phyloP scores from a whole-genome alignment of 2,888 invertebrate species.

The Dryobota labecula region DNA sequence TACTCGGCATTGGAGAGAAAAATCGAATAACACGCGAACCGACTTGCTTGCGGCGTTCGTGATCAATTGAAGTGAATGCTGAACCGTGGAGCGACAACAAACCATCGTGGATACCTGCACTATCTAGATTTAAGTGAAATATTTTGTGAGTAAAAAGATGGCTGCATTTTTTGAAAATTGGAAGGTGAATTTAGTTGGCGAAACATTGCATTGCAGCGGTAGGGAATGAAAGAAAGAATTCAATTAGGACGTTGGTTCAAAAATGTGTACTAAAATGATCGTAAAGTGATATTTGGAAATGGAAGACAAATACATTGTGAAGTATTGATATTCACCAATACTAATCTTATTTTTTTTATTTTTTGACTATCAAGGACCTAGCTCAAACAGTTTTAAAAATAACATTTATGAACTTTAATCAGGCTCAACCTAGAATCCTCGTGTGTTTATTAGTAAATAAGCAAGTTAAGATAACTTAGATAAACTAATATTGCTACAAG shows the following conservation, averaged over 20 bases:
- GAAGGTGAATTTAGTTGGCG: neutral
- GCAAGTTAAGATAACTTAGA: neutral
- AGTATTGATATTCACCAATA: neutral
- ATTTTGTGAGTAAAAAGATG: slow-evolving; percentile 14
- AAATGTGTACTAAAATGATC: neutral
- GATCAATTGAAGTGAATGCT: slow-evolving; percentile 57
- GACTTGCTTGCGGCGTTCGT: slow-evolving; percentile 28
- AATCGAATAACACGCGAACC: slow-evolving; percentile 41
- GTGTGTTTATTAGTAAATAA: neutral
- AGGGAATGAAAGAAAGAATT: neutral
- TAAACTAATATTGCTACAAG: slow-evolving; percentile 1
- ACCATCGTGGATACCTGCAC: slow-evolving; percentile 23
- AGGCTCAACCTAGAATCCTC: neutral
- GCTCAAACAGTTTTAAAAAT: neutral
- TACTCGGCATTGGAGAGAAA: slow-evolving; percentile 18
- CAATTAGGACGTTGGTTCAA: neutral
- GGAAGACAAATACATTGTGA: too few relatives aligned
- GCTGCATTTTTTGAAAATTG: slow-evolving; percentile 13
- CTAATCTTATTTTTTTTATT: too few relatives aligned
- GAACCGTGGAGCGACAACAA: slow-evolving; percentile 25
- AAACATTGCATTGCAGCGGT: neutral
- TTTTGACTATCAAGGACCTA: too few relatives aligned
- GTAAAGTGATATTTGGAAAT: neutral
- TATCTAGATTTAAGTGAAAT: slow-evolving; percentile 31
- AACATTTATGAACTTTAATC: neutral